phyloP scores from a whole-genome alignment of 2,113 vertebrate species.

The Telmatochromis bifrenatus region DNA sequence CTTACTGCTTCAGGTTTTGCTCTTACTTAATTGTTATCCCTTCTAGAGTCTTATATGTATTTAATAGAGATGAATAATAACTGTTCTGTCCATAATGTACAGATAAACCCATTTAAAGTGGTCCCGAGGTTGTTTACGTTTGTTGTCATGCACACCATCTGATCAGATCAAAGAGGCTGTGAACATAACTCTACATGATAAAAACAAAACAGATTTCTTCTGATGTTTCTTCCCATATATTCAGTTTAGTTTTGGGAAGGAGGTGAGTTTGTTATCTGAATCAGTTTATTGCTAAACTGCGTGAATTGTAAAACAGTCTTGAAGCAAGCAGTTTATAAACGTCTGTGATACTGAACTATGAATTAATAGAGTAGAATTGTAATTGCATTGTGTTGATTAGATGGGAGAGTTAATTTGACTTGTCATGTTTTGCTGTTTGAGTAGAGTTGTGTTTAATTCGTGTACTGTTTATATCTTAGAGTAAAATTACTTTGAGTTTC shows the following conservation, averaged over 20 bases:
- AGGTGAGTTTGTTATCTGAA: neutral
- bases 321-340: neutral
- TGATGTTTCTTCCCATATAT: neutral
- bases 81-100: neutral
- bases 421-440: neutral
- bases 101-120: neutral
- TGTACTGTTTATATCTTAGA: neutral
- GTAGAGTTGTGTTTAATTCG: neutral
- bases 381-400: neutral
- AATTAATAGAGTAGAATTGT: neutral
- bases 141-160: neutral
- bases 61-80: neutral
- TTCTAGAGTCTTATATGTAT: neutral
- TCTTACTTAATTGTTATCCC: neutral
- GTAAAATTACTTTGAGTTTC: neutral
- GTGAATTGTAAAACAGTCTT: neutral
- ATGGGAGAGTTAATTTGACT: neutral
- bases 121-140: neutral
- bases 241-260: neutral
- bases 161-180: neutral
- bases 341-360: neutral
- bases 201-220: neutral
- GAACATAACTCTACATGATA: neutral
- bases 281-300: neutral
- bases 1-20: neutral